Percentiles rank a stretch among this genome's conserved stretches.
phyloP scores from a whole-genome alignment of 2,113 vertebrate genomes.

The Numida meleagris region DNA sequence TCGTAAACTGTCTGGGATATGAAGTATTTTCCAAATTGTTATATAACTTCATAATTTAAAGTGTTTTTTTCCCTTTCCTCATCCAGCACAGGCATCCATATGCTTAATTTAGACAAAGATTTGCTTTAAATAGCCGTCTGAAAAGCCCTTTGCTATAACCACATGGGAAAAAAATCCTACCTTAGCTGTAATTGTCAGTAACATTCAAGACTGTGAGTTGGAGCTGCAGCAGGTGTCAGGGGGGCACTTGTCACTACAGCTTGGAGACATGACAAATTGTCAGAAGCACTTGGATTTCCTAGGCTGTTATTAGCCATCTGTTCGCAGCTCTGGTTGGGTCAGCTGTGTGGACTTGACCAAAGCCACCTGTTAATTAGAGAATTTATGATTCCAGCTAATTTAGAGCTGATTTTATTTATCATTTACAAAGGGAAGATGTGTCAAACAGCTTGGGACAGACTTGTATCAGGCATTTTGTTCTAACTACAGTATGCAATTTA shows the following conservation, averaged over 20 bases:
- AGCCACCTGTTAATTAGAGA: constrained; percentile 17
- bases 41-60: constrained; percentile 39
- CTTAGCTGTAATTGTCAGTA: not conserved
- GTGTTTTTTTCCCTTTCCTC: not conserved
- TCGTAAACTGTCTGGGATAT: not conserved
- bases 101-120: not conserved
- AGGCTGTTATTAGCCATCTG: constrained; percentile 69
- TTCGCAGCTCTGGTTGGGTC: constrained; percentile 44
- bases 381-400: not conserved
- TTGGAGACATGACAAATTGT: constrained; percentile 50
- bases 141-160: not conserved
- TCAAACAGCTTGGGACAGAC: not conserved
- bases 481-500: not conserved
- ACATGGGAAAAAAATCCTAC: not conserved
- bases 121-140: not conserved
- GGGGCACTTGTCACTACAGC: constrained; percentile 52
- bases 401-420: constrained; percentile 16
- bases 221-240: constrained; percentile 56
- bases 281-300: constrained; percentile 14
- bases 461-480: not conserved
- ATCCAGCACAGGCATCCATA: not conserved
- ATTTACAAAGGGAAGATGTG: not conserved
- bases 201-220: constrained; percentile 10
- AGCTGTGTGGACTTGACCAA: constrained; percentile 49
- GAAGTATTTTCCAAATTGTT: constrained; percentile 41